Percentiles rank a stretch among this genome's conserved stretches.
Conservation (phyloP, 2,797 vertebrate genomes). For the Gallinago solitaria region DNA sequence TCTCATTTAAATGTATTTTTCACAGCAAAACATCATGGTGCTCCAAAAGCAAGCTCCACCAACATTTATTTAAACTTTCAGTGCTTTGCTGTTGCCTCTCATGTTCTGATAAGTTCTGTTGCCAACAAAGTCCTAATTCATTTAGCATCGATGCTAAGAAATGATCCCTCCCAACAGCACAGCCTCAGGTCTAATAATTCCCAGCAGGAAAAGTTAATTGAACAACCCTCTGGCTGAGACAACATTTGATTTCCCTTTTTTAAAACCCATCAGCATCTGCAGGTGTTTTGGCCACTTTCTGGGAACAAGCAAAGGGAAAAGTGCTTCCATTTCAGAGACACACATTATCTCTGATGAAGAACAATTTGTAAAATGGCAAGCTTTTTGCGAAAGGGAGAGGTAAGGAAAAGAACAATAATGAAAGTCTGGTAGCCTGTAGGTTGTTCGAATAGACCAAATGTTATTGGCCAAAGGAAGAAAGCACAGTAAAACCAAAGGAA, state of each 20-base stretch:
- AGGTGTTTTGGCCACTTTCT: constrained; percentile 21
- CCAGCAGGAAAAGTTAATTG: constrained; percentile 50
- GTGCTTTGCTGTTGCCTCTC: background rate
- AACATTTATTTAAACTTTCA: background rate
- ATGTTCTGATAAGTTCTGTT: background rate
- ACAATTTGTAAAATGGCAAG: background rate
- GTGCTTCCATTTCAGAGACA: background rate
- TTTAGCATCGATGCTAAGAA: constrained; percentile 17
- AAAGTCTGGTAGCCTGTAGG: background rate
- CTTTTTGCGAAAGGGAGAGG: background rate
- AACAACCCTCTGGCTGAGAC: background rate
- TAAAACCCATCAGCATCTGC: background rate
- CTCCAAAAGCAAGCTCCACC: background rate
- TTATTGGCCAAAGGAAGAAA: background rate
- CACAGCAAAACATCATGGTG: background rate
- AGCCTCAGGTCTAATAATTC: constrained; percentile 1
- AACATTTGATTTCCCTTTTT: constrained; percentile 17
- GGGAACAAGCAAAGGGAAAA: background rate
- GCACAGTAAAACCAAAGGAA: background rate
- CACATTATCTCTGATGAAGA: background rate
- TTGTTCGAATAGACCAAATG: background rate
- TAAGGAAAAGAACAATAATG: background rate
- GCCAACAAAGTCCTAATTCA: background rate
- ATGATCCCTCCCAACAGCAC: background rate
- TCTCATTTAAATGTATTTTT: background rate